A percentile compares a stretch with the other conserved stretches of the same genome.
Conservation (phyloP, 2,797 vertebrate species). For the Varecia variegata region DNA sequence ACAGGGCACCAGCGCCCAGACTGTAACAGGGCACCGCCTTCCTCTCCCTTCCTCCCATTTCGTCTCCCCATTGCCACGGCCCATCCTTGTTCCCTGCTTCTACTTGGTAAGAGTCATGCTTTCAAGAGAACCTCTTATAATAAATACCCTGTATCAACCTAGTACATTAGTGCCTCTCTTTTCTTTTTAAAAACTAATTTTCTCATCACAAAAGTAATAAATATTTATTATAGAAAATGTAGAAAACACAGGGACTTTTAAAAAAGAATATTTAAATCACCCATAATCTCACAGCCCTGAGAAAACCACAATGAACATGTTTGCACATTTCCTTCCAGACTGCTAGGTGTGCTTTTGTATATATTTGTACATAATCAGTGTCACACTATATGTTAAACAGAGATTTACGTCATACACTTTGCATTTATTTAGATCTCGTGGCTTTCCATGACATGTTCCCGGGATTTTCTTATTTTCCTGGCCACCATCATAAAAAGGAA, state of each 20-base stretch:
- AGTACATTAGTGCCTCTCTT: background rate
- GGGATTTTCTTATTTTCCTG: background rate
- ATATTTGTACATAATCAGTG: background rate
- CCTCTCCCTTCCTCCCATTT: background rate
- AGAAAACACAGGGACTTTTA: background rate
- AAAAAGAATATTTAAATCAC: slow-evolving; percentile 41
- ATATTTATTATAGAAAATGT: slow-evolving; percentile 38
- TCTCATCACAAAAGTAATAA: slow-evolving; percentile 33
- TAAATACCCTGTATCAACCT: background rate
- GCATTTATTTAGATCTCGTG: background rate
- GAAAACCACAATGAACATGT: background rate
- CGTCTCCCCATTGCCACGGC: background rate
- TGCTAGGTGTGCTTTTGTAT: background rate
- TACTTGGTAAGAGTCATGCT: slow-evolving; percentile 10
- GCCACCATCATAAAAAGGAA: background rate
- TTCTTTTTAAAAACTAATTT: background rate
- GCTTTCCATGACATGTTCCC: background rate
- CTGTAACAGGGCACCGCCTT: background rate
- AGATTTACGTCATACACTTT: background rate
- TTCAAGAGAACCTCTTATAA: slow-evolving; percentile 23
- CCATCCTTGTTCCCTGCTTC: background rate
- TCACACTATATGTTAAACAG: background rate
- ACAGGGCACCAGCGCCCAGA: no score
- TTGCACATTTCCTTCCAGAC: background rate
- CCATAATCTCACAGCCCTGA: background rate